Base-by-base conservation (phyloP, 92 coral and sea anemone species). In the Diadumene lineata region DNA sequence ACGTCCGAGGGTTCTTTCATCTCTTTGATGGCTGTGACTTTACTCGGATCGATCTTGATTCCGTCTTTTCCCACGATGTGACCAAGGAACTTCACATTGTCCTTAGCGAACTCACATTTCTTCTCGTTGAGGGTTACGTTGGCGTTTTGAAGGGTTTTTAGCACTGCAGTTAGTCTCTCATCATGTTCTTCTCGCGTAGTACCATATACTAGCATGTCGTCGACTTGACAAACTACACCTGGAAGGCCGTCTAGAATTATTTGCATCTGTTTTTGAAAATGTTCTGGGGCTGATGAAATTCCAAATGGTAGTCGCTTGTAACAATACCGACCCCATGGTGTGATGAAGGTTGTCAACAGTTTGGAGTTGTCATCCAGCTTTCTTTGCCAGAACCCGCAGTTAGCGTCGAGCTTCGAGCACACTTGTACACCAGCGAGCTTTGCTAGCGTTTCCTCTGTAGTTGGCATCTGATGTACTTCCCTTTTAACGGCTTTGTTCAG, bases 21-120 rank as follows among this genome's bases (percentile, higher is more conserved):
- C 31, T 82, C 43, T 21, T 29, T 73, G 31, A 90, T 75, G 13
- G 91, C 89, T 31, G 84, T 72, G 11, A 85, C 86, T 48, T 86
- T 90, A 74, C 73, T 13, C 10, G 84, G 83, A 44, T 86, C 87
- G 50, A 77, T 80, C 60, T 78, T 65, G 32, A 82, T 82, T 27
- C 91, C 91, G 26, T 90, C 73, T 57, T 79, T 86, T 28, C 96
- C 96, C 1, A 89, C 79, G 31, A 89, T 71, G 33, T 90, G 88
- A 64, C 91, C 89, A 53, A 90, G 89, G 79, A 82, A 90, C 70
- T 79, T 68, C 11, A 86, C 89, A 34, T 69, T 53, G 7, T 64
- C 81, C 38, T 79, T 28, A 19, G 77, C 72, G 70, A 81, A 85
- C 61, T 85, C 64, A n/a, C 93, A 85, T 64, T 89, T 85, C 62